Percentiles rank a stretch among this genome's conserved stretches.
Evolutionary conservation across 53 echinoderm and acorn worm species (phyloP).

Genomic region (Astropecten irregularis): DNA sequence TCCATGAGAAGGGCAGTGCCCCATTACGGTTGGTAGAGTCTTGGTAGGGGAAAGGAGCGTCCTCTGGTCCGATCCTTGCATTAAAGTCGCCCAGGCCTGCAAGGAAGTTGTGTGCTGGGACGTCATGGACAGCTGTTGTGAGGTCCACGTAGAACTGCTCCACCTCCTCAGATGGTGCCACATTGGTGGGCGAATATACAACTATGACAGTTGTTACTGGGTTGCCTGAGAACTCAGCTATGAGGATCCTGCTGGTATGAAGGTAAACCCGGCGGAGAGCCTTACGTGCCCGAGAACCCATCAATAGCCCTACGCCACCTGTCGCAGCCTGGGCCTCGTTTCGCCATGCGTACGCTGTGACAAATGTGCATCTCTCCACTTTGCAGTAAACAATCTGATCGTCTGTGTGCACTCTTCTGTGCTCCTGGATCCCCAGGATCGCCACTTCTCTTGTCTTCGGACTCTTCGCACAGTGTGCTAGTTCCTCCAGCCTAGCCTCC

Average conservation of each 20-base stretch:
- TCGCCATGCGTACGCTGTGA: constrained; percentile 8
- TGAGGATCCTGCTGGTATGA: no score
- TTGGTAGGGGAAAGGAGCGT: not conserved
- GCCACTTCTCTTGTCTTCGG: not conserved
- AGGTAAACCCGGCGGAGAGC: not conserved
- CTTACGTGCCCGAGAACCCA: constrained; percentile 6
- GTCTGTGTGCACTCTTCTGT: constrained; percentile 10
- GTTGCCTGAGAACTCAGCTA: no score
- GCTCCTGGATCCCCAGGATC: constrained; percentile 30
- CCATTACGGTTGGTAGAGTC: not conserved
- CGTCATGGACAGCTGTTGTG: not conserved
- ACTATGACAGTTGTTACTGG: constrained; percentile 29
- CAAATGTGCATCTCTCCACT: not conserved
- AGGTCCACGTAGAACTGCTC: constrained; percentile 2
- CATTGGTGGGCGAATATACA: constrained; percentile 1
- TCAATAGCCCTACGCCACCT: not conserved
- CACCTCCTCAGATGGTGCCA: no score
- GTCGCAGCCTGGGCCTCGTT: constrained; percentile 5
- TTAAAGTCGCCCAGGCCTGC: no score
- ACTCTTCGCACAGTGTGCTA: not conserved
- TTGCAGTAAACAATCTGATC: not conserved
- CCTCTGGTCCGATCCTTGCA: no score
- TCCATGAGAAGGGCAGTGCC: not conserved
- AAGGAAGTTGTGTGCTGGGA: constrained; percentile 2
- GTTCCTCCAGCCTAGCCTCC: not conserved